phyloP scores from a whole-genome alignment of 2,113 vertebrate genomes.

The Eudyptes chrysolophus region DNA sequence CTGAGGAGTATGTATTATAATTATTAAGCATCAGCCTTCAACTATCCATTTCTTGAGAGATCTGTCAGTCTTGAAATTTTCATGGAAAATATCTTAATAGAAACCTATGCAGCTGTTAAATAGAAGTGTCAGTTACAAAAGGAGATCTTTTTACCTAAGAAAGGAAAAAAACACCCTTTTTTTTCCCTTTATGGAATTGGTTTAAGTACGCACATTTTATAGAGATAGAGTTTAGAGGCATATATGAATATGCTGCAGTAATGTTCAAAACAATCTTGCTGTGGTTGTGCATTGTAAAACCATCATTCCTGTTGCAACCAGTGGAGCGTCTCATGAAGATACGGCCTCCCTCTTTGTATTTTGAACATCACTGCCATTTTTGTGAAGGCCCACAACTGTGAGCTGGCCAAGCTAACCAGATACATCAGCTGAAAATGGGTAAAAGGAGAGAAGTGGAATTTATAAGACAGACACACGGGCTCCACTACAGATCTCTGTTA shows the following conservation, averaged over 20 bases:
- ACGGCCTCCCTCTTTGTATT: background rate
- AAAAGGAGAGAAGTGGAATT: background rate
- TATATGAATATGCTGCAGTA: background rate
- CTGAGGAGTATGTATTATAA: background rate
- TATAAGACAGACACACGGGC: background rate
- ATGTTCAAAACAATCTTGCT: background rate
- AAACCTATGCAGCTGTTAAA: background rate
- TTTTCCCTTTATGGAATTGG: background rate
- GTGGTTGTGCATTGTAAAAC: background rate
- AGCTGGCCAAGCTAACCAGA: background rate
- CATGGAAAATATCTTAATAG: background rate
- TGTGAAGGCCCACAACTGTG: background rate
- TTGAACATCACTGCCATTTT: background rate
- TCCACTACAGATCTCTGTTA: background rate
- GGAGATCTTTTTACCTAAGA: background rate
- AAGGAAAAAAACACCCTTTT: rapidly evolving
- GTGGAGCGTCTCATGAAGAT: background rate
- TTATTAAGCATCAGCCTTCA: background rate
- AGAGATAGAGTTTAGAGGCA: background rate
- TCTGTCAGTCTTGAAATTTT: background rate
- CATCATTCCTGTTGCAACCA: background rate
- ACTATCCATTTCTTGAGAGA: background rate
- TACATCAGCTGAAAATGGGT: background rate
- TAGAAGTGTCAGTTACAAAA: background rate
- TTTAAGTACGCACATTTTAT: background rate